Conservation (phyloP, 2,113 vertebrate species). For the Girardinichthys multiradiatus region DNA sequence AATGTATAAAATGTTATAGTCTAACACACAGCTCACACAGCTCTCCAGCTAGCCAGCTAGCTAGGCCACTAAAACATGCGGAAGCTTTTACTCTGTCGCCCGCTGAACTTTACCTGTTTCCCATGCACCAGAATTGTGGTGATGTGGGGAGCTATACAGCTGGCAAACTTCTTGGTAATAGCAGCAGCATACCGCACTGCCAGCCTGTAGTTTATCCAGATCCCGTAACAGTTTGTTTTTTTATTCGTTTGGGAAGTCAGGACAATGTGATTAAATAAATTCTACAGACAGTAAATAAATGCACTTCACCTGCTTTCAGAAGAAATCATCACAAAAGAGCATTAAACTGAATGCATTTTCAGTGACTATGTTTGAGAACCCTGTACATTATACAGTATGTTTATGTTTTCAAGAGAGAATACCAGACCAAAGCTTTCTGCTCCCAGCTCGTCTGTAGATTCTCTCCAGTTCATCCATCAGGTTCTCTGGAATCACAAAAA, state of each 20-base stretch:
- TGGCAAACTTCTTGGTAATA: constrained; percentile 90
- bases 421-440: constrained; percentile 96
- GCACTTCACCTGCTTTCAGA: neutral
- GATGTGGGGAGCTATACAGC: constrained; percentile 96
- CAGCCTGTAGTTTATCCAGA: constrained; percentile 80
- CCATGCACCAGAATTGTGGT: constrained; percentile 96
- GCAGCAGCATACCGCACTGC: constrained; percentile 90
- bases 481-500: constrained; percentile 79
- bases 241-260: neutral
- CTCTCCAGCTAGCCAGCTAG: constrained; percentile 18
- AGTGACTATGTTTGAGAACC: neutral
- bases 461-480: constrained; percentile 92
- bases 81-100: constrained; percentile 25
- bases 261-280: neutral
- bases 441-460: constrained; percentile 94
- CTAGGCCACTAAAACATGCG: constrained; percentile 71
- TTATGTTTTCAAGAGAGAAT: constrained; percentile 35
- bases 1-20: neutral
- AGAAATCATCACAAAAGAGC: neutral
- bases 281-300: neutral
- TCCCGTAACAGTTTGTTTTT: constrained; percentile 47
- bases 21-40: constrained; percentile 45
- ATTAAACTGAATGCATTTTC: neutral
- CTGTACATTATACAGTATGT: neutral
- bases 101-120: constrained; percentile 91